Evolutionary conservation across 2,113 vertebrate genomes (phyloP), one percentile per base, ranked within the genome.

Genomic region (Leptobrachium leishanense): DNA sequence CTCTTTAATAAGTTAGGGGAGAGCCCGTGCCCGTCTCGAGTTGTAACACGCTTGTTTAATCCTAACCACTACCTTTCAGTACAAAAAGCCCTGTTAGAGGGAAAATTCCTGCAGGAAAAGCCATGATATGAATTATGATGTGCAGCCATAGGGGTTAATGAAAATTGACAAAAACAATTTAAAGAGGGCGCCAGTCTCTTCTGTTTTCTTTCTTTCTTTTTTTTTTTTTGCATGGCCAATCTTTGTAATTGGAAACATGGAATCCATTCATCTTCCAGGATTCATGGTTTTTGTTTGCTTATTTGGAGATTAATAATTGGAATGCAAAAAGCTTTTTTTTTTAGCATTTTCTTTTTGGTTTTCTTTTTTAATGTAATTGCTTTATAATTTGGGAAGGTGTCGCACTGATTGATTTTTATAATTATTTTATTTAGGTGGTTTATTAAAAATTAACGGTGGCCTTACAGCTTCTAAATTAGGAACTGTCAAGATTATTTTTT

Each of bases 371-470:
- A 88, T 89, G 83, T 88, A 84, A 55, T 89, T 88, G 87, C 84
- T 75, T 83, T 88, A 75, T 89, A 87, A 91, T 91, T 93, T 91
- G 86, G 85, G 85, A 88, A 88, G 87, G 89, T 90, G 89, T 87
- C 88, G 88, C 85, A 77, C 88, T 93, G 92, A 94, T 92, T 90
- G 91, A 92, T 93, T 90, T 31, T 84, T 87, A 70, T 93, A 93
- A 92, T 93, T 92, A 91, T 92, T 93, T 92, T 87, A 91, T 89
- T 92, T 90, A 87, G 87, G 87, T 88, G 86, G 88, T 88, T 85
- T 91, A 93, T 92, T 91, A 93, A 94, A 93, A 91, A 93, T 92
- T 93, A 90, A 94, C 90, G 89, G 82, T 86, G 82, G 84, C 81
- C 89, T 93, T 91, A 89, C 90, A 93, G 88, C 88, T 92, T 90